These are phyloP conservation scores for Eilema depressum DNA, from an alignment of 2,888 invertebrate genomes.

Conservation along the genomic window DNA sequence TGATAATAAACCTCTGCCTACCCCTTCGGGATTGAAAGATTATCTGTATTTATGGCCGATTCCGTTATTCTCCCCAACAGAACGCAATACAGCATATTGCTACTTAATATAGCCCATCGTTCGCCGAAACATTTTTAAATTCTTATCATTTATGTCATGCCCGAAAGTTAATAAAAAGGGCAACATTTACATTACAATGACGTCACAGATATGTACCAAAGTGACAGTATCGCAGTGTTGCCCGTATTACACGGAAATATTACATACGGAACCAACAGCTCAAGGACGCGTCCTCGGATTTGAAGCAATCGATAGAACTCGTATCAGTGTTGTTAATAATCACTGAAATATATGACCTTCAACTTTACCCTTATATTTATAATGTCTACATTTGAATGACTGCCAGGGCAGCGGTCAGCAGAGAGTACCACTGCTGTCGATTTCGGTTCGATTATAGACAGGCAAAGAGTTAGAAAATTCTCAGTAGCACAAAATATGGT, in stretches of 20 bases:
- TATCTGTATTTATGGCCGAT: no score
- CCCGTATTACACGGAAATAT: conserved; percentile 17
- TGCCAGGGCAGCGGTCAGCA: not conserved
- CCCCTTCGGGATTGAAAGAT: no score
- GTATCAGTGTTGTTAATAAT: conserved; percentile 5
- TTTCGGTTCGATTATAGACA: not conserved
- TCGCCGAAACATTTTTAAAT: not conserved
- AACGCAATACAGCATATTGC: no score
- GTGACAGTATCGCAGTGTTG: conserved; percentile 8
- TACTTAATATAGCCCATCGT: no score
- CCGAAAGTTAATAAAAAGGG: not conserved
- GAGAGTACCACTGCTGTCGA: not conserved
- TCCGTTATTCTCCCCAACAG: no score
- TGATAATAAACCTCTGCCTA: no score
- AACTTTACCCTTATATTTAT: not conserved
- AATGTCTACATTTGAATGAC: not conserved
- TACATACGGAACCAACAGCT: conserved; percentile 32
- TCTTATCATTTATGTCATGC: not conserved
- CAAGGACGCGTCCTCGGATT: conserved; percentile 41
- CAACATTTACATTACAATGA: not conserved
- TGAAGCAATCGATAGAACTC: conserved; percentile 48
- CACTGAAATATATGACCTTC: conserved; percentile 6
- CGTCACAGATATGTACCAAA: not conserved
- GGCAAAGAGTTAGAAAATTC: not conserved
- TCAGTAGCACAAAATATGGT: not conserved